Percentiles rank a stretch among this genome's conserved stretches.
These are phyloP conservation scores for Sisyra nigra DNA, from an alignment of 2,888 invertebrate species.

Conservation along the genomic window DNA sequence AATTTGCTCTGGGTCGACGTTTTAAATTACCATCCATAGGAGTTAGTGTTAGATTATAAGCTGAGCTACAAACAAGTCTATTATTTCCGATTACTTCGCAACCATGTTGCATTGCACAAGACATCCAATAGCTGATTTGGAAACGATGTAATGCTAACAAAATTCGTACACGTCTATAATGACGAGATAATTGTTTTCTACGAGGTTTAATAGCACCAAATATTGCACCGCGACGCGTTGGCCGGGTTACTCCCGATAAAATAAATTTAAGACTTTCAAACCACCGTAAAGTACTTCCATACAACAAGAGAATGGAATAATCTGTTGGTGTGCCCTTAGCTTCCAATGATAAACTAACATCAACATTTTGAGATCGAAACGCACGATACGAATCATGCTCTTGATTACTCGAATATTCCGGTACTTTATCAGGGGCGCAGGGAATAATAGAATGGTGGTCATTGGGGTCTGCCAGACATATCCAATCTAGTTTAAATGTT, in stretches of 20 bases:
- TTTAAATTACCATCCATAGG: constrained; percentile 66
- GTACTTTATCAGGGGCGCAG: constrained; percentile 89
- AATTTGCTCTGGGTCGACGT: constrained; percentile 72
- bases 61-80: constrained; percentile 66
- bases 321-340: constrained; percentile 42
- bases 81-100: constrained; percentile 64
- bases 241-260: constrained; percentile 82
- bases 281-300: constrained; percentile 90
- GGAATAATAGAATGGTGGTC: constrained; percentile 93
- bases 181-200: constrained; percentile 70
- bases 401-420: constrained; percentile 93
- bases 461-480: constrained; percentile 81
- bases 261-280: constrained; percentile 90
- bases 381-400: constrained; percentile 92
- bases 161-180: constrained; percentile 74
- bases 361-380: constrained; percentile 76
- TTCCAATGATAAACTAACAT: constrained; percentile 62
- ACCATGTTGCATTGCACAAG: constrained; percentile 86
- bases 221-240: constrained; percentile 78
- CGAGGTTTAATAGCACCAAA: constrained; percentile 73
- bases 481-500: constrained; percentile 74
- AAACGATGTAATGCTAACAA: constrained; percentile 75
- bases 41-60: constrained; percentile 55
- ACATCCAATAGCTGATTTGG: constrained; percentile 94
- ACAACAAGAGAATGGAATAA: constrained; percentile 63